phyloP scores from a whole-genome alignment of 2,888 invertebrate species.

The Hirtodrosophila cameraria region DNA sequence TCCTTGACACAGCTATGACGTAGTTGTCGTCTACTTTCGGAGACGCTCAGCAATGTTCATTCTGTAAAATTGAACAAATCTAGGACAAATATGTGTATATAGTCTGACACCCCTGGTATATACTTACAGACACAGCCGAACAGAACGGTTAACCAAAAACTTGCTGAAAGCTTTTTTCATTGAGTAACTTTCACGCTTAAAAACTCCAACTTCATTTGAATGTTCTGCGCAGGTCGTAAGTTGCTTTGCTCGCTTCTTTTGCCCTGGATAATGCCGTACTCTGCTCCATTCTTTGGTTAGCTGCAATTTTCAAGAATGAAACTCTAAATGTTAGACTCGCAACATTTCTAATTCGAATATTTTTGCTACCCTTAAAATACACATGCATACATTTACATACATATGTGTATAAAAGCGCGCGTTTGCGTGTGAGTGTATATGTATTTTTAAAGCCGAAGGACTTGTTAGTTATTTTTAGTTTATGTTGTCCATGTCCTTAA shows the following conservation, averaged over 20 bases:
- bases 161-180: constrained; percentile 69
- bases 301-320: constrained; percentile 54
- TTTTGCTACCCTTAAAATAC: constrained; percentile 45
- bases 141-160: constrained; percentile 37
- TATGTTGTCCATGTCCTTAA: constrained; percentile 24
- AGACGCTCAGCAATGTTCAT: constrained; percentile 54
- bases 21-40: constrained; percentile 46
- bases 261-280: neutral
- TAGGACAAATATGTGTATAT: constrained; percentile 67
- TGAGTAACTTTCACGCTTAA: constrained; percentile 62
- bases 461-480: constrained; percentile 51
- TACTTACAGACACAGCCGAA: constrained; percentile 2
- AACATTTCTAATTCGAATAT: constrained; percentile 29
- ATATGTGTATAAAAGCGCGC: constrained; percentile 19
- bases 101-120: constrained; percentile 5
- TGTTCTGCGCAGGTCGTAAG: constrained; percentile 72
- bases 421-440: constrained; percentile 5
- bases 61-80: constrained; percentile 69
- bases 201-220: constrained; percentile 65
- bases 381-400: constrained; percentile 5
- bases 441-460: constrained; percentile 64
- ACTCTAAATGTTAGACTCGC: constrained; percentile 22
- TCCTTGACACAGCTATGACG: constrained; percentile 71
- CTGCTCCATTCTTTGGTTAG: constrained; percentile 1
- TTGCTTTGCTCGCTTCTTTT: constrained; percentile 37